phyloP scores from a whole-genome alignment of 1,140 invertebrate species.

The Caerostris extrusa region DNA sequence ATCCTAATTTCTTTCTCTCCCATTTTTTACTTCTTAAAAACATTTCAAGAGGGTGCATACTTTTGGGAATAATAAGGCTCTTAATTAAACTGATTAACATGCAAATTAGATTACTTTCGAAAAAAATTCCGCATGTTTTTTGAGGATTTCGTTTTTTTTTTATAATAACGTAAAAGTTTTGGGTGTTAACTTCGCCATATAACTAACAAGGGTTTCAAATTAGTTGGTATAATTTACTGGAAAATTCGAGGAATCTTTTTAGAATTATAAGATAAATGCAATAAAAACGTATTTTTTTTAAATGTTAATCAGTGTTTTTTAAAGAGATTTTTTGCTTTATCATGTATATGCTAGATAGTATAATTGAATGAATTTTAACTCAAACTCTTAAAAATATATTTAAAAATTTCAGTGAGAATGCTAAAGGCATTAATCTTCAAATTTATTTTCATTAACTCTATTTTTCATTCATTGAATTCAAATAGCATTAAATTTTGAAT shows the following conservation, averaged over 20 bases:
- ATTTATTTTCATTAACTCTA: too few relatives aligned
- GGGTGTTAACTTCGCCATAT: background rate
- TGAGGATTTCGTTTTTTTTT: too few relatives aligned
- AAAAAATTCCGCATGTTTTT: background rate
- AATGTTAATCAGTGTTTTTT: background rate
- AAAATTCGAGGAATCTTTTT: background rate
- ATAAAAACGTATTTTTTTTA: background rate
- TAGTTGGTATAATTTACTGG: background rate
- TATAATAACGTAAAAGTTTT: background rate
- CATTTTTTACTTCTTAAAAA: background rate
- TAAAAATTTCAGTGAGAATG: too few relatives aligned
- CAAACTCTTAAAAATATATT: too few relatives aligned
- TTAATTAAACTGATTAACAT: background rate
- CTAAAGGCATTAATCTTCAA: too few relatives aligned
- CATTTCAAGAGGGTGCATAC: background rate
- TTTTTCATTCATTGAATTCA: too few relatives aligned
- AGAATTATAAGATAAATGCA: background rate
- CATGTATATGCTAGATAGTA: too few relatives aligned
- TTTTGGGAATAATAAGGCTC: constrained; percentile 8
- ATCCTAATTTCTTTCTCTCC: background rate
- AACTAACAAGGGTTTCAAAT: background rate
- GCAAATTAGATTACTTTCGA: constrained; percentile 1
- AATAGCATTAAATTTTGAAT: too few relatives aligned
- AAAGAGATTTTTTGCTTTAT: too few relatives aligned
- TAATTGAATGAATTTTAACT: too few relatives aligned